Evolutionary conservation across 1,140 invertebrate species (phyloP).

Genomic region (Lordiphosa collinella): DNA sequence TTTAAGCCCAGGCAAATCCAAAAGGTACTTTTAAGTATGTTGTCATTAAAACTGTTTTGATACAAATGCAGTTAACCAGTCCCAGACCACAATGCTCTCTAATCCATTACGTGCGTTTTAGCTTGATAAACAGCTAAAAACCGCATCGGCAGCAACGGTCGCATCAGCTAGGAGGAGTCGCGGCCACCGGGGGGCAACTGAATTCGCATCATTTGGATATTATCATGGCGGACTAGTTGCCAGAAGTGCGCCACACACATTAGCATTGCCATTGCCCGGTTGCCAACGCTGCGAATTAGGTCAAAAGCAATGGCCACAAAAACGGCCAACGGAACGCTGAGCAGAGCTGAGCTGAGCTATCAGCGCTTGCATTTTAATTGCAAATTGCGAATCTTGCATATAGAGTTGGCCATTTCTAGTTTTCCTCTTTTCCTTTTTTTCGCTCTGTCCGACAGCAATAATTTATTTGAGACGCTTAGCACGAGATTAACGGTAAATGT

Average conservation of each 20-base stretch:
- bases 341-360: slow-evolving; percentile 11
- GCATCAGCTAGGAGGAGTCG: slow-evolving; percentile 26
- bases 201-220: slow-evolving; percentile 36
- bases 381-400: slow-evolving; percentile 47
- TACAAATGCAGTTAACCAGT: slow-evolving; percentile 33
- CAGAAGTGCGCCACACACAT: slow-evolving; percentile 32
- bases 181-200: slow-evolving; percentile 41
- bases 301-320: slow-evolving; percentile 46
- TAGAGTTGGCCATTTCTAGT: slow-evolving; percentile 1
- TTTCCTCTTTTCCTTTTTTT: neutral
- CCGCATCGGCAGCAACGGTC: slow-evolving; percentile 41
- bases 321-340: slow-evolving; percentile 14
- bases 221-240: slow-evolving; percentile 11
- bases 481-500: slow-evolving; percentile 71
- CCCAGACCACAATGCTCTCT: neutral
- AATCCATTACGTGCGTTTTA: slow-evolving; percentile 55
- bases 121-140: slow-evolving; percentile 50
- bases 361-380: slow-evolving; percentile 72
- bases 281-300: slow-evolving; percentile 51
- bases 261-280: slow-evolving; percentile 48
- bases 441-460: slow-evolving; percentile 32
- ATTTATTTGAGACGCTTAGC: slow-evolving; percentile 72
- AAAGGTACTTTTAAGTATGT: too few species aligned
- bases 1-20: too few species aligned
- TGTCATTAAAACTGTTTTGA: too few species aligned